phyloP scores from a whole-genome alignment of 23 tunicate genomes.

The Phallusia fumigata region DNA sequence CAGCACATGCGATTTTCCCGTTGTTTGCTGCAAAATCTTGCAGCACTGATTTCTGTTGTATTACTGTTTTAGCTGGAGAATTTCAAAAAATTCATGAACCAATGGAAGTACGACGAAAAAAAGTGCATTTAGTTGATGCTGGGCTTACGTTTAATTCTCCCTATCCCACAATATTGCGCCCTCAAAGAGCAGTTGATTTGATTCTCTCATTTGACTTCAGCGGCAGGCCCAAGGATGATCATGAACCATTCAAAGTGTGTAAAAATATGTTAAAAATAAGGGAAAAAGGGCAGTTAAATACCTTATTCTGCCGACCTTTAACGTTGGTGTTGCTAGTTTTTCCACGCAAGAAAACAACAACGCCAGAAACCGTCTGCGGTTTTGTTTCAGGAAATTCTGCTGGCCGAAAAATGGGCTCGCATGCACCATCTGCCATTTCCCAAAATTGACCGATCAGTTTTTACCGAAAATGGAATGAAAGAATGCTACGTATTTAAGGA shows the following conservation, averaged over 20 bases:
- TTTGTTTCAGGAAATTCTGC: constrained; percentile 93
- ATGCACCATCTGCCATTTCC: constrained; percentile 91
- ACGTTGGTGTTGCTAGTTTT: too few relatives aligned
- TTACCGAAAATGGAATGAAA: constrained; percentile 79
- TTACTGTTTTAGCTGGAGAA: constrained; percentile 32
- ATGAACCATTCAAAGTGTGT: constrained; percentile 65
- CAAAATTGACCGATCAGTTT: constrained; percentile 72
- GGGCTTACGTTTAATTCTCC: constrained; percentile 95
- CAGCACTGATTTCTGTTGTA: background rate
- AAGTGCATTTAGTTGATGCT: constrained; percentile 86
- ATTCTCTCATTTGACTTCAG: constrained; percentile 90
- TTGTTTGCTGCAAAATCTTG: too few relatives aligned
- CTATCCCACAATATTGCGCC: constrained; percentile 69
- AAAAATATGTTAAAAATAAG: background rate
- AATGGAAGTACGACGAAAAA: constrained; percentile 51
- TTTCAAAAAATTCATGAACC: constrained; percentile 63
- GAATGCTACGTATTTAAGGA: constrained; percentile 94
- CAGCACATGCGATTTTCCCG: too few relatives aligned
- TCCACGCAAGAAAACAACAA: too few relatives aligned
- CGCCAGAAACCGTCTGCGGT: too few relatives aligned
- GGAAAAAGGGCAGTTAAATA: too few relatives aligned
- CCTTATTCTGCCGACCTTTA: background rate
- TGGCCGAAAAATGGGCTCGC: constrained; percentile 98
- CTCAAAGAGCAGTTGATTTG: constrained; percentile 75
- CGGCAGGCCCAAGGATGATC: constrained; percentile 43